phyloP scores from a whole-genome alignment of 1,140 invertebrate species.

The Microplitis mediator region DNA sequence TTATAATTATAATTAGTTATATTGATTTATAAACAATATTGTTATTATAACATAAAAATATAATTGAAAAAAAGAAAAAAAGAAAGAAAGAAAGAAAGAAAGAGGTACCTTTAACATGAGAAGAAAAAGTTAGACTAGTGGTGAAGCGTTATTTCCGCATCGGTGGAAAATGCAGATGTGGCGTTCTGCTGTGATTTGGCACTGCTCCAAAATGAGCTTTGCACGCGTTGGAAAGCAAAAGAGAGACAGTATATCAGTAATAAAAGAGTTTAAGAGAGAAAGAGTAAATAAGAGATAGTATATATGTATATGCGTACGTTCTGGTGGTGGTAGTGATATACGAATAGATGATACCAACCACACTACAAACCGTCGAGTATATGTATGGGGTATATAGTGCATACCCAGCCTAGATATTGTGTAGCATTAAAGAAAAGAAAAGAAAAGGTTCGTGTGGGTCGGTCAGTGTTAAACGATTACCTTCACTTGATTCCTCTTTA shows the following conservation, averaged over 20 bases:
- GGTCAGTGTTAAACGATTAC: conserved; percentile 5
- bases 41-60: too few relatives aligned
- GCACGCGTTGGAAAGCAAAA: conserved; percentile 17
- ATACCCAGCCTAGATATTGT: too few relatives aligned
- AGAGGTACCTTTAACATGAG: background rate
- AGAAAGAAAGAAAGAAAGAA: too few relatives aligned
- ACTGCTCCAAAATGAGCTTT: conserved; percentile 10
- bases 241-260: background rate
- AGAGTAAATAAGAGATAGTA: too few relatives aligned
- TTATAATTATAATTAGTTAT: too few relatives aligned
- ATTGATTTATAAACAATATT: too few relatives aligned
- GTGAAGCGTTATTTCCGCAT: conserved; percentile 26
- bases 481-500: too few relatives aligned
- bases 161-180: conserved; percentile 24
- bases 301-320: background rate
- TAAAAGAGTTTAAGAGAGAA: conserved; percentile 3
- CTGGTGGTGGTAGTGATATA: too few relatives aligned
- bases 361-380: background rate
- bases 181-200: conserved; percentile 26
- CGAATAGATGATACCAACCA: background rate
- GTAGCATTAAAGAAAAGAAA: background rate
- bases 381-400: background rate
- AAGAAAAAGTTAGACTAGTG: conserved; percentile 3
- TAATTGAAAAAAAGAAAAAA: too few relatives aligned
- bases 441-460: background rate